Percentiles rank a stretch among this genome's conserved stretches.
phyloP scores from a whole-genome alignment of 2,888 invertebrate genomes.

The Catocala sponsa region DNA sequence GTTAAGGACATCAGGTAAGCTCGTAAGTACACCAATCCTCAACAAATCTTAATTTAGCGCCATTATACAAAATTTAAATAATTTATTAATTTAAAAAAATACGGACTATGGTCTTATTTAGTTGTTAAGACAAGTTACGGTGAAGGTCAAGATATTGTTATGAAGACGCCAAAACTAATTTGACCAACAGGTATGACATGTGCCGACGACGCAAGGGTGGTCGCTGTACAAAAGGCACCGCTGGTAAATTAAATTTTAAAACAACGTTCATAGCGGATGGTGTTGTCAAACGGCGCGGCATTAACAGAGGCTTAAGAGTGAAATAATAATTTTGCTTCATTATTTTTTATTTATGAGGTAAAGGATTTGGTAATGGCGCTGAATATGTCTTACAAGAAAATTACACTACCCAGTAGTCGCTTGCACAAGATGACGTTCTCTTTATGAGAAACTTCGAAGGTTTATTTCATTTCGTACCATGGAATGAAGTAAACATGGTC shows the following conservation, averaged over 20 bases:
- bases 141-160: constrained; percentile 53
- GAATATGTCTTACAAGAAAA: constrained; percentile 66
- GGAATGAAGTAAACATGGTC: constrained; percentile 38
- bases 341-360: constrained; percentile 81
- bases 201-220: constrained; percentile 98
- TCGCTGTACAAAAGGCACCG: constrained; percentile 99
- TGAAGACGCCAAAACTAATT: constrained; percentile 78
- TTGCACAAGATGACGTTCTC: constrained; percentile 53
- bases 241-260: constrained; percentile 92
- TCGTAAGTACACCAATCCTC: constrained; percentile 54
- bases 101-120: constrained; percentile 30
- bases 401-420: constrained; percentile 52
- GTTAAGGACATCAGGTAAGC: constrained; percentile 56
- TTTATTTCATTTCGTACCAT: constrained; percentile 51
- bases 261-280: constrained; percentile 72
- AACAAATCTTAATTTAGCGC: constrained; percentile 71
- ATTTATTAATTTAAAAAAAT: constrained; percentile 18
- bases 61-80: constrained; percentile 73
- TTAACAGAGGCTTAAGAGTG: constrained; percentile 84
- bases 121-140: constrained; percentile 38
- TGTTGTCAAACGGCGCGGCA: constrained; percentile 69
- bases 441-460: constrained; percentile 21
- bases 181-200: constrained; percentile 97
- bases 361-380: constrained; percentile 88
- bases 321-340: constrained; percentile 81